A percentile compares a stretch with the other conserved stretches of the same genome.
phyloP scores from a whole-genome alignment of 2,797 vertebrate species.

The Pangasius sanitwongsei region DNA sequence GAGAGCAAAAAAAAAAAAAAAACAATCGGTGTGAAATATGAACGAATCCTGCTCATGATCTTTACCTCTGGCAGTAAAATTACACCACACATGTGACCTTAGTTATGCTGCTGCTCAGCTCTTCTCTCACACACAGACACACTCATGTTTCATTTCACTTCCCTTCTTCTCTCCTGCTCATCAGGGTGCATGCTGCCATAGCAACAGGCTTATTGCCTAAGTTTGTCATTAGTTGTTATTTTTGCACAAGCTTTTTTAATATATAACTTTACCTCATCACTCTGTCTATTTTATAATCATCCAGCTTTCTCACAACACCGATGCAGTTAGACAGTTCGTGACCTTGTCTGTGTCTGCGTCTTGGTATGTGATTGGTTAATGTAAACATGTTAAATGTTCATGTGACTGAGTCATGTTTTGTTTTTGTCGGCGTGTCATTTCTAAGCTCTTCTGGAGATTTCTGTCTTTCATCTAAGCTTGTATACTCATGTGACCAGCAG shows the following conservation, averaged over 20 bases:
- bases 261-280: background rate
- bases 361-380: background rate
- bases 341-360: background rate
- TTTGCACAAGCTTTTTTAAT: constrained; percentile 2
- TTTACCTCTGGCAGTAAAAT: background rate
- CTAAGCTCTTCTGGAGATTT: background rate
- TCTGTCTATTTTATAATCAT: background rate
- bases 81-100: background rate
- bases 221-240: constrained; percentile 26
- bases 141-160: background rate
- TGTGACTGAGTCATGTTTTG: background rate
- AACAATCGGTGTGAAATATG: background rate
- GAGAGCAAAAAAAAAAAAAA: constrained; percentile 12
- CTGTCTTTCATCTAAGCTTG: constrained; percentile 40
- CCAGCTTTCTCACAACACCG: background rate
- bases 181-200: constrained; percentile 49
- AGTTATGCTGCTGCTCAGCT: background rate
- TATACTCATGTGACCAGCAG: constrained; percentile 42
- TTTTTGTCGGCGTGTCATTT: constrained; percentile 22
- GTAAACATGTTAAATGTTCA: background rate
- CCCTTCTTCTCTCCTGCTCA: constrained; percentile 38
- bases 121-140: background rate
- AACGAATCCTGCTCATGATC: background rate
- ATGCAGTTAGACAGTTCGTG: background rate
- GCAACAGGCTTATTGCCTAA: constrained; percentile 35